Base-by-base conservation (phyloP, 2,113 vertebrate genomes). In the Misgurnus mizolepis region DNA sequence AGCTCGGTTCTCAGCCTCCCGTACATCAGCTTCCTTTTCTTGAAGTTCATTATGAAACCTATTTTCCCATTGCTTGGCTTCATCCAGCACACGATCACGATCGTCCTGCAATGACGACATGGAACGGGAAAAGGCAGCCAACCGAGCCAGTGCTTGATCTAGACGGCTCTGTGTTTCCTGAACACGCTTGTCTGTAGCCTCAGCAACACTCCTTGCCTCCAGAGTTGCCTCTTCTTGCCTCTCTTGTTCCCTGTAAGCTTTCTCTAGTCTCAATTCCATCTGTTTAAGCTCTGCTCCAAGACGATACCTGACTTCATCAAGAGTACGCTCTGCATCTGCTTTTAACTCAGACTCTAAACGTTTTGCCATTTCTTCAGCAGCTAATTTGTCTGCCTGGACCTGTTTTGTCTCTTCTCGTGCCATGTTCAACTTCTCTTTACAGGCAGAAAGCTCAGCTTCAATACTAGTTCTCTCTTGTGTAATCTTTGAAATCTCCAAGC, bases 91-190 rank as follows among this genome's bases (percentile, higher is more conserved):
- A 41, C 97, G 90, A 81, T 99, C 98, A 5, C 97, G 91, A 86
- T 99, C 98, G 14, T 98, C 94, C 82, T 99, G 98, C 84, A 99
- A 93, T 5, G 98, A 98, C 11, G 96, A 98, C 98, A 99, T 99
- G 88, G 96, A 97, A 70, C 92, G 94, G 0, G 94, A 96, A 88
- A 99, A 98, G 79, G 97, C 96, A 0, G 95, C 95, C 27, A 99
- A 92, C 79, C 96, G 90, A 47, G 96, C 96, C 72, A 99, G 86
- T 0, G 95, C 95, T 87, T 94, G 93, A 8, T 97, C 95, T 43
- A 98, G 89, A 41, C 83, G 94, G 15, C 92, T 89, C 83, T 97
- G 94, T 81, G 93, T 80, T 71, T 95, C 88, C 81, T 94, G 94
- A 8, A 91, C 88, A 64, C 94, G 93, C 41, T 84, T 88, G 82